phyloP scores from a whole-genome alignment of 2,888 invertebrate species.

The Caenorhabditis parvicauda region DNA sequence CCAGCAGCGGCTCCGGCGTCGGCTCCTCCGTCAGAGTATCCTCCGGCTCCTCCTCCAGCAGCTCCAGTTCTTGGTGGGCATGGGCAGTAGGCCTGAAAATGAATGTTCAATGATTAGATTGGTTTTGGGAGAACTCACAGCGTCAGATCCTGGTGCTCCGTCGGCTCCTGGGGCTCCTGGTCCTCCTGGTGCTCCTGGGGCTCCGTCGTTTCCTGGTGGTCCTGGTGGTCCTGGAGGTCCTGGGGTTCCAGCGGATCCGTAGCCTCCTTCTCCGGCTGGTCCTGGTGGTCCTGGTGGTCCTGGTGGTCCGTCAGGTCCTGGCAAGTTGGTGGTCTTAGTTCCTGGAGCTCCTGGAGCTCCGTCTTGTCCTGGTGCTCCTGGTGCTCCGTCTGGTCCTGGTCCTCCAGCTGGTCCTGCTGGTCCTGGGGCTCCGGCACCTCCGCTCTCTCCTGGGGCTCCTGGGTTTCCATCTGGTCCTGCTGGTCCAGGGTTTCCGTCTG shows the following conservation, averaged over 20 bases:
- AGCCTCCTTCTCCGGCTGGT: constrained; percentile 26
- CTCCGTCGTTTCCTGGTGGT: constrained; percentile 35
- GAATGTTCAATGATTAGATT: constrained; percentile 5
- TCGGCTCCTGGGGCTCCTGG: constrained; percentile 33
- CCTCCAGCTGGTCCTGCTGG: constrained; percentile 26
- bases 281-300: constrained; percentile 43
- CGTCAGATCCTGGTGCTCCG: constrained; percentile 31
- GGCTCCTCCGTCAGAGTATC: constrained; percentile 11
- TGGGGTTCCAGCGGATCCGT: constrained; percentile 33
- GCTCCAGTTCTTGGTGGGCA: constrained; percentile 31
- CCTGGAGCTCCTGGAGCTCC: constrained; percentile 30
- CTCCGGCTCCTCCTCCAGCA: constrained; percentile 9
- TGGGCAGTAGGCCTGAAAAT: constrained; percentile 33
- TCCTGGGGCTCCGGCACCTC: constrained; percentile 17
- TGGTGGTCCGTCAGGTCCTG: constrained; percentile 38
- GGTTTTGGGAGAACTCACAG: background rate
- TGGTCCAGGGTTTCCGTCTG: constrained; percentile 25
- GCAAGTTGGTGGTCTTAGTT: constrained; percentile 24
- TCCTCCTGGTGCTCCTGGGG: constrained; percentile 29
- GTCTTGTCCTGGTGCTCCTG: constrained; percentile 30
- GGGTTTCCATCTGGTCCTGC: constrained; percentile 21
- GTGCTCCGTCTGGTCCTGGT: constrained; percentile 35
- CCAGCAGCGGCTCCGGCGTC: constrained; percentile 8
- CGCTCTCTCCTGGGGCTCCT: constrained; percentile 22
- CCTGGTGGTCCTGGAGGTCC: constrained; percentile 43